Base-by-base conservation (phyloP, 1,140 invertebrate species). In the Campoletis sonorensis region DNA sequence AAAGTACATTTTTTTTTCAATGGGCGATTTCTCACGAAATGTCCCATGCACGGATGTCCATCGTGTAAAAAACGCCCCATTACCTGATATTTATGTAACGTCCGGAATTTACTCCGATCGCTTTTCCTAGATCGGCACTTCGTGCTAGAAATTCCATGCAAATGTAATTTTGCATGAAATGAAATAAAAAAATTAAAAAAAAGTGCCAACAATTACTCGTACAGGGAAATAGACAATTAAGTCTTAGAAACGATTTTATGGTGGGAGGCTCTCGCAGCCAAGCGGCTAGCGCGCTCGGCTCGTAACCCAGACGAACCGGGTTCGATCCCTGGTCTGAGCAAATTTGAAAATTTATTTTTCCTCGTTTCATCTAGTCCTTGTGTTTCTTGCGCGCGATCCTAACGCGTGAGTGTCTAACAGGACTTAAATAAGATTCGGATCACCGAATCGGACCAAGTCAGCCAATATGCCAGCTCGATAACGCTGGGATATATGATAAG, bases 401-500 rank as follows among this genome's bases (percentile, higher is more conserved):
- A 81, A 81, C 75, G 81, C 83, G 80, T 37, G 81, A 68, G 51
- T 51, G 86, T 87, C 86, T 83, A 86, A 82, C 77, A 82, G 75
- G 86, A 87, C 86, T 83, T 61, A 87, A 21, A 87, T 85, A 37
- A 79, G 82, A 40, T 68, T 70, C 3, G n/a, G n/a, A n/a, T 49
- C 77, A 51, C 58, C 40, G 40, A 10, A 45, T 45, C 40, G 11
- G 40, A 45, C 40, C 40, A 45, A 45, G 13, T 45, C 40, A 45
- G 40, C 40, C 40, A 45, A 45, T 45, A 45, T 45, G 40, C 40
- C 40, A 45, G 40, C 40, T 45, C 2, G 3, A 45, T 4, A 45
- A 11, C 40, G 40, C 40, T 3, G 40, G 40, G 40, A 45, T 45
- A 11, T 45, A 45, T 10, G 40, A 45, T 45, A 11, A 45, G 37